Evolutionary conservation across 2,888 invertebrate genomes (phyloP), one percentile per base, ranked within the genome.

Genomic region (Helicoverpa assulta): DNA sequence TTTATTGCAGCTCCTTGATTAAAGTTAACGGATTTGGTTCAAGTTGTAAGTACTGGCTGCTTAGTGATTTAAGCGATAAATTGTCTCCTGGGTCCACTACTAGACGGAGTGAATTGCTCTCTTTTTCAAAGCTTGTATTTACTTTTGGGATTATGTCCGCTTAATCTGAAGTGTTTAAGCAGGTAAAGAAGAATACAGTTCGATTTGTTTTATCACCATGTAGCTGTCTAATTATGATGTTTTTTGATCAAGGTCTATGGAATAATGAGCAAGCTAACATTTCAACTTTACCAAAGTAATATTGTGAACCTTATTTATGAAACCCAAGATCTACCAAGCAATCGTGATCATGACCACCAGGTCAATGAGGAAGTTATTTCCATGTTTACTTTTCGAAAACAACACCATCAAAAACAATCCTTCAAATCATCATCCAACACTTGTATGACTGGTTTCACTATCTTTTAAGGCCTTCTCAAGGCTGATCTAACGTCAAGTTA

Each of bases 1-100:
- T 70, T 76, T 77, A 81, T 81, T 63, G 21, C 60, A 52, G 26
- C 63, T 51, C 51, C 40, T 59, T 57, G 61, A 59, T 76, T 76
- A 61, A 63, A 58, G 16, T 50, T 50, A 67, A 67, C 21, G 18
- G 40, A 63, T 76, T 60, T 33, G 52, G 47, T 60, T 47, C 43
- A 7, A 37, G 10, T 51, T 51, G 52, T 57, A 40, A 66, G 67
- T 14, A 29, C 14, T n/a, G 19, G 47, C 5, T 26, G 19, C 40
- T 68, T 64, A 60, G 50, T 57, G 52, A 52, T n/a, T 71, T 71
- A 33, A 52, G 1, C 14, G 37, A 18, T 40, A n/a, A 40, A 43
- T 37, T 71, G 37, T 77, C 52, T 47, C 12, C 0, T 29, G 18
- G 14, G 16, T 26, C n/a, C n/a, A 16, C 53, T 52, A 40, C 26